Evolutionary conservation across 1,140 invertebrate genomes (phyloP).

Genomic region (Bathynomus jamesi): DNA sequence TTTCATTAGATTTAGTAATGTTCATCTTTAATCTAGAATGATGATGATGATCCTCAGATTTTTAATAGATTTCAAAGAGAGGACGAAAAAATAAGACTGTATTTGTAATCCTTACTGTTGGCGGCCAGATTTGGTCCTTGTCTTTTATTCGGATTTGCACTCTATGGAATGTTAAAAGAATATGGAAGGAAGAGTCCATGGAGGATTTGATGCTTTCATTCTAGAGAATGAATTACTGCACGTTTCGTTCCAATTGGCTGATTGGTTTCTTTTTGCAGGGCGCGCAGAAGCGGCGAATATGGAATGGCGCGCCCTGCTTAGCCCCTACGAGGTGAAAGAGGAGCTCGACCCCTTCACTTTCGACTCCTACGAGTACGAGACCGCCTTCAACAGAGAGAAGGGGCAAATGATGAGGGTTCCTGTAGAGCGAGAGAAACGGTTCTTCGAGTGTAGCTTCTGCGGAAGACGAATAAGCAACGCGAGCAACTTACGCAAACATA

Average conservation of each 20-base stretch:
- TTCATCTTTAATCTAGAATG: too few species aligned
- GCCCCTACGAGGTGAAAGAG: conserved; percentile 2
- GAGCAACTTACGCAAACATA: conserved; percentile 25
- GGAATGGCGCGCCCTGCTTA: conserved; percentile 24
- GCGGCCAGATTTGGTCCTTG: too few species aligned
- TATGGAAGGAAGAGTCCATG: too few species aligned
- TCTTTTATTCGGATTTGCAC: too few species aligned
- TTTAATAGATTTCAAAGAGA: too few species aligned
- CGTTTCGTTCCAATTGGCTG: background rate
- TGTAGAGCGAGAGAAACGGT: background rate
- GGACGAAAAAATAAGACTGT: too few species aligned
- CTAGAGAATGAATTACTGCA: too few species aligned
- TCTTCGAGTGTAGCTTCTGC: conserved; percentile 5
- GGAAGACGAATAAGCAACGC: conserved; percentile 22
- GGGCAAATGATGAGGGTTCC: conserved; percentile 10
- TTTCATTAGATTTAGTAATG: too few species aligned
- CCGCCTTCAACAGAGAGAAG: background rate
- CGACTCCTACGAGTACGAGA: background rate
- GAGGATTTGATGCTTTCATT: too few species aligned
- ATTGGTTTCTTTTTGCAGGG: conserved; percentile 28
- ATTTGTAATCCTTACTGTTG: too few species aligned
- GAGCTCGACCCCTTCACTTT: background rate
- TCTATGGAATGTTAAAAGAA: too few species aligned
- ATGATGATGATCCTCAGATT: too few species aligned
- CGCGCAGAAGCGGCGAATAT: conserved; percentile 20